Evolutionary conservation across 2,888 invertebrate genomes (phyloP).

Genomic region (Axea sp.): DNA sequence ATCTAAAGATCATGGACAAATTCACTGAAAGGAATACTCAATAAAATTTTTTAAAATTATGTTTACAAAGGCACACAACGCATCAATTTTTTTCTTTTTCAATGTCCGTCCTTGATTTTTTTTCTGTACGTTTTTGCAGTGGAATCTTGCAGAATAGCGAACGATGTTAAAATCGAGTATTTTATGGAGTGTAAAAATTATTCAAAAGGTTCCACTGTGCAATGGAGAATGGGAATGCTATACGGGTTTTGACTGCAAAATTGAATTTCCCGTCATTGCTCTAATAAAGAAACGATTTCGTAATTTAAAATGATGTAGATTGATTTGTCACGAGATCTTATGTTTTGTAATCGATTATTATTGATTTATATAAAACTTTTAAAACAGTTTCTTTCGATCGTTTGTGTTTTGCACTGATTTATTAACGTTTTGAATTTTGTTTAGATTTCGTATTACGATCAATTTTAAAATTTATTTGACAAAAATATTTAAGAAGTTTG

Average conservation of each 20-base stretch:
- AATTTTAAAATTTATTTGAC: too few relatives aligned
- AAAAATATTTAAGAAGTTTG: too few relatives aligned
- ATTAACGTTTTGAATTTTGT: too few relatives aligned
- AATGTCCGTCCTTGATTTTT: background rate
- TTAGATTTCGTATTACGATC: too few relatives aligned
- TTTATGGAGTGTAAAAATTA: too few relatives aligned
- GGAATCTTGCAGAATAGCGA: background rate
- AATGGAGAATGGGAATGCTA: slow-evolving; percentile 10
- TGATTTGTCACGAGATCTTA: background rate
- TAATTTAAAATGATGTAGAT: slow-evolving; percentile 16
- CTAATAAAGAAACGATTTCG: slow-evolving; percentile 36
- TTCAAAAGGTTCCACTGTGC: background rate
- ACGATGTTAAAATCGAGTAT: background rate
- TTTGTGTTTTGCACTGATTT: too few relatives aligned
- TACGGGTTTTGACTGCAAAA: slow-evolving; percentile 32
- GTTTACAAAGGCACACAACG: too few relatives aligned
- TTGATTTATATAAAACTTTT: too few relatives aligned
- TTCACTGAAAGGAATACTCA: slow-evolving; percentile 21
- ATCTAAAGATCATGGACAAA: slow-evolving; percentile 2
- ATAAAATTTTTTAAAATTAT: slow-evolving; percentile 25
- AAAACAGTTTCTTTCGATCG: too few relatives aligned
- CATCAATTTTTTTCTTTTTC: background rate
- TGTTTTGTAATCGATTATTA: background rate
- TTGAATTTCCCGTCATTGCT: slow-evolving; percentile 32
- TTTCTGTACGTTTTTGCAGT: too few relatives aligned